These are phyloP conservation scores for Melanotaenia trifasciata DNA, from an alignment of 2,797 vertebrate species.

Conservation along the genomic window DNA sequence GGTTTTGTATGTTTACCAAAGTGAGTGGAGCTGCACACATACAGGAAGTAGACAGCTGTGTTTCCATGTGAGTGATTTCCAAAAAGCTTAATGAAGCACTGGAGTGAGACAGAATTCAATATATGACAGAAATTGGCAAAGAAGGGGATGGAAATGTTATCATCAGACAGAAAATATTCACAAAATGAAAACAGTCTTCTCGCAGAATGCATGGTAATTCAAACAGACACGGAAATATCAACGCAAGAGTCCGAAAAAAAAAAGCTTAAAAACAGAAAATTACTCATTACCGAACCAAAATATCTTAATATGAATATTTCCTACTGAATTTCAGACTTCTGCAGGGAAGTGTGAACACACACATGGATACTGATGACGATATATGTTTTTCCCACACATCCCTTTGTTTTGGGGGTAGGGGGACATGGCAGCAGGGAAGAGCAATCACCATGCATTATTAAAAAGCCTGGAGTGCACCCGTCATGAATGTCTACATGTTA, in stretches of 20 bases:
- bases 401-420: slow-evolving; percentile 55
- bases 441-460: slow-evolving; percentile 73
- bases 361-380: slow-evolving; percentile 15
- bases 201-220: neutral
- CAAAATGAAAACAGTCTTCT: neutral
- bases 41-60: slow-evolving; percentile 35
- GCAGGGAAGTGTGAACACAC: neutral
- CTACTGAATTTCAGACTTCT: neutral
- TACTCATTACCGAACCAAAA: neutral
- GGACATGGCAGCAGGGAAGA: slow-evolving; percentile 39
- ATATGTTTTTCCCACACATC: slow-evolving; percentile 28
- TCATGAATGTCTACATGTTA: slow-evolving; percentile 62
- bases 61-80: slow-evolving; percentile 55
- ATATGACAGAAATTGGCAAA: slow-evolving; percentile 9
- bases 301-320: neutral
- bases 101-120: slow-evolving; percentile 17
- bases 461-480: slow-evolving; percentile 61
- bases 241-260: no score
- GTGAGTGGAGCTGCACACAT: neutral
- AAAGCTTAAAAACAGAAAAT: neutral
- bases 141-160: neutral
- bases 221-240: neutral
- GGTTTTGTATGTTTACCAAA: slow-evolving; percentile 7
- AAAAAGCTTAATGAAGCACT: slow-evolving; percentile 44
- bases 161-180: neutral